Conservation (phyloP, 2,797 vertebrate species). For the Garrulus glandarius region DNA sequence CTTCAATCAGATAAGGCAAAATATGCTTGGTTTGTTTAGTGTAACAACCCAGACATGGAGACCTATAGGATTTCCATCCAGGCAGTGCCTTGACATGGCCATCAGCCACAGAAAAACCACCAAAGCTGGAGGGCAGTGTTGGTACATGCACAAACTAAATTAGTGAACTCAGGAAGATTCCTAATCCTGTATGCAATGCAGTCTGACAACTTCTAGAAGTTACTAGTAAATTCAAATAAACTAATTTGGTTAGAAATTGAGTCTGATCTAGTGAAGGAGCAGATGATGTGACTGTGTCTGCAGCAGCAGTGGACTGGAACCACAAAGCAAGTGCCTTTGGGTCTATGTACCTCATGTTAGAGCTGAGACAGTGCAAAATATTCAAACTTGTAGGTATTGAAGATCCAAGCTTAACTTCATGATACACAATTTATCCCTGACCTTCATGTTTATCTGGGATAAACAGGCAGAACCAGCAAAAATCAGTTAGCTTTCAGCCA, state of each 20-base stretch:
- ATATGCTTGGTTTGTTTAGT: not conserved
- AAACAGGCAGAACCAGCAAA: not conserved
- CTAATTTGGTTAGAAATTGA: not conserved
- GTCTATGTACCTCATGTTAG: not conserved
- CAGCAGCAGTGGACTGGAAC: not conserved
- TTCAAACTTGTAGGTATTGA: not conserved
- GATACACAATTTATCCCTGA: not conserved
- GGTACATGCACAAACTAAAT: not conserved
- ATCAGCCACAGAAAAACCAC: not conserved
- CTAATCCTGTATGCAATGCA: not conserved
- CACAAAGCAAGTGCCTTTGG: not conserved
- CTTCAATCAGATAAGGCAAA: not conserved
- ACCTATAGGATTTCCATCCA: not conserved
- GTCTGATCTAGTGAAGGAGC: not conserved
- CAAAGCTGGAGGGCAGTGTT: not conserved
- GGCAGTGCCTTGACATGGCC: fast-evolving
- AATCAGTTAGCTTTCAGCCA: not conserved
- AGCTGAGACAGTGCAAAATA: not conserved
- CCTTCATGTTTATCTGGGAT: not conserved
- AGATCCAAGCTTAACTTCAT: not conserved
- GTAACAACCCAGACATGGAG: not conserved
- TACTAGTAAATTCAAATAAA: not conserved
- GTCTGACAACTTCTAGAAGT: not conserved
- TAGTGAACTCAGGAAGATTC: not conserved
- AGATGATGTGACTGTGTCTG: not conserved